Evolutionary conservation across 2,113 vertebrate genomes (phyloP), one percentile per base, ranked within the genome.

Genomic region (Dolichotis patagonum): DNA sequence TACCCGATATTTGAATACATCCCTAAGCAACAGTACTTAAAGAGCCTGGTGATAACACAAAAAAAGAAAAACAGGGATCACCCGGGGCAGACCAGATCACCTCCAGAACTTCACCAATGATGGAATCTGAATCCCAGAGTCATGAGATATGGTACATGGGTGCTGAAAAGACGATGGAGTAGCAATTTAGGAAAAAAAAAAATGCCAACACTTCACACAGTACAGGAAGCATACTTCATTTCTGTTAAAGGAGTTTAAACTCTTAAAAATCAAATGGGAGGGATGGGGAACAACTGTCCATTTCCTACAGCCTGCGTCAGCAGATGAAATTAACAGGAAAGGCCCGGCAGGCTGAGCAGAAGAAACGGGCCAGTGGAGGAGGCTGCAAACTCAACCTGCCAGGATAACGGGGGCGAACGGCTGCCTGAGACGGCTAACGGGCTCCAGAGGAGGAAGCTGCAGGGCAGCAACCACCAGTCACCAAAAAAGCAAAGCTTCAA

Each of bases 201-300:
- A 60, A 92, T 49, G n/a, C 38, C 60, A 94, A 54, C 52, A 54
- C n/a, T 32, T 75, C 71, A 22, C 1, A 38, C 1, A 24, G 30
- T 62, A 38, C 1, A n/a, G 20, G n/a, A 77, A 92, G 75, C 41
- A 80, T 1, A 54, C 35, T 49, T 65, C 85, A 35, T 30, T 90
- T 62, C 69, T 82, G 63, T 88, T 65, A 92, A 94, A 96, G 52
- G 85, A 75, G 38, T 46, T 52, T 87, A 85, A 80, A 43, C 85
- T 88, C 60, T 92, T 77, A 85, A 84, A 95, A 88, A 52, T 60
- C 58, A 92, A 88, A 77, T 62, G n/a, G 30, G n/a, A 56, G 28
- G 2, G 2, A 20, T 1, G 11, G 5, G 19, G 20, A 60, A 13
- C 69, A 91, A 85, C 88, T 69, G 75, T 16, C 49, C 38, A 46